Conservation (phyloP, 2,888 invertebrate genomes). For the Lucinisca nassula region DNA sequence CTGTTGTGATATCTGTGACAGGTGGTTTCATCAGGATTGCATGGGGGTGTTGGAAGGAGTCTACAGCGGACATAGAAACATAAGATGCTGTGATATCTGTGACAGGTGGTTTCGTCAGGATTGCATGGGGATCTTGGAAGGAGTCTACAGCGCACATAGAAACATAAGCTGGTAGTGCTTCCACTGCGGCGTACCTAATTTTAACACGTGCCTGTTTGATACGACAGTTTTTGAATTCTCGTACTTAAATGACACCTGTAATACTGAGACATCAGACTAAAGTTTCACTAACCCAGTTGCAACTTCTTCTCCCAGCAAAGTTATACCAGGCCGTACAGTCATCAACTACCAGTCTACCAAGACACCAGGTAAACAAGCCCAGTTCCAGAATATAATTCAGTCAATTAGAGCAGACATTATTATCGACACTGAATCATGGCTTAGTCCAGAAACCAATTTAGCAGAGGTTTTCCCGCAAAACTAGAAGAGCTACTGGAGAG, state of each 20-base stretch:
- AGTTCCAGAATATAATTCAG: neutral
- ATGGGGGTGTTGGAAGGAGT: too few species aligned
- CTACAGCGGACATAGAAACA: too few species aligned
- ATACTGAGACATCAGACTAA: neutral
- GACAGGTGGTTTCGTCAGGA: too few species aligned
- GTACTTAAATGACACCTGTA: neutral
- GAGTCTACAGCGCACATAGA: neutral
- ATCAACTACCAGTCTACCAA: neutral
- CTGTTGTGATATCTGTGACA: too few species aligned
- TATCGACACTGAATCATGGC: constrained; percentile 30
- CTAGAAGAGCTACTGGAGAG: neutral
- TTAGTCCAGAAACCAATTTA: neutral
- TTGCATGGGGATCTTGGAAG: constrained; percentile 17
- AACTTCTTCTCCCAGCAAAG: neutral
- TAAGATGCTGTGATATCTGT: too few species aligned
- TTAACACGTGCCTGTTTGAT: neutral
- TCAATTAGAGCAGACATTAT: constrained; percentile 2
- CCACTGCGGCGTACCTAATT: constrained; percentile 10
- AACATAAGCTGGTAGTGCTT: constrained; percentile 14
- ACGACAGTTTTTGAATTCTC: constrained; percentile 7
- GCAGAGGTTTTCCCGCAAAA: neutral
- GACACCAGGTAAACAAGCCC: neutral
- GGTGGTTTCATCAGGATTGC: too few species aligned
- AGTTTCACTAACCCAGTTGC: constrained; percentile 5
- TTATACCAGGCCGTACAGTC: neutral